Conservation (phyloP, 2,888 invertebrate species). For the Acanthoscelides obtectus region DNA sequence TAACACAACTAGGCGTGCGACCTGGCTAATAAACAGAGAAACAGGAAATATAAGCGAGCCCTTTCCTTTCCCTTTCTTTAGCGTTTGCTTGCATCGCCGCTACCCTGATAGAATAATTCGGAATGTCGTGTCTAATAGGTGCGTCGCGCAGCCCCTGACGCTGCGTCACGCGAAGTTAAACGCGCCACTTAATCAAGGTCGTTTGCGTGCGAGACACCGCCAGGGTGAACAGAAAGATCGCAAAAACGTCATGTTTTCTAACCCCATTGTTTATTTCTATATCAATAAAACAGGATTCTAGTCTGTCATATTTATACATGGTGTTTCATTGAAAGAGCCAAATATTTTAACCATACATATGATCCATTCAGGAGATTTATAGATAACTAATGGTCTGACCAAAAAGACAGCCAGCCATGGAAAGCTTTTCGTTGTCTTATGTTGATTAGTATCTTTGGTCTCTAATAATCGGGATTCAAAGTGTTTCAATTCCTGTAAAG, state of each 20-base stretch:
- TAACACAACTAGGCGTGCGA: constrained; percentile 29
- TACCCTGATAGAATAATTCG: constrained; percentile 50
- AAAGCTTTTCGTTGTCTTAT: no score
- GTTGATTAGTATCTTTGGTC: no score
- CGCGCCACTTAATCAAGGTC: background rate
- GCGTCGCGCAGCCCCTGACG: constrained; percentile 34
- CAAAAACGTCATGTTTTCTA: background rate
- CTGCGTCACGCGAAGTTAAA: background rate
- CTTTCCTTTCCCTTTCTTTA: constrained; percentile 10
- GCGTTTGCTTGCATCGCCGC: constrained; percentile 46
- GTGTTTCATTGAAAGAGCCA: no score
- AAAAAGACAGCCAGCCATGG: no score
- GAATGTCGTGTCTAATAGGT: constrained; percentile 50
- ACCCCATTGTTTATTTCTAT: background rate
- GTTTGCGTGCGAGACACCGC: background rate
- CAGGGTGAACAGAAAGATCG: background rate
- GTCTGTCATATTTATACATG: no score
- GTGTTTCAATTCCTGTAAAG: no score
- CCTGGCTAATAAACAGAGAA: constrained; percentile 46
- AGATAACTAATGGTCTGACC: no score
- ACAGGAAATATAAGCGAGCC: constrained; percentile 45
- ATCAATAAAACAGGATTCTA: background rate
- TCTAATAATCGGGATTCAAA: no score
- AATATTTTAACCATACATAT: no score
- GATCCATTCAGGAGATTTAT: no score